A percentile compares a stretch with the other conserved stretches of the same genome.
phyloP scores from a whole-genome alignment of 2,797 vertebrate genomes.

The Epinephelus awoara region DNA sequence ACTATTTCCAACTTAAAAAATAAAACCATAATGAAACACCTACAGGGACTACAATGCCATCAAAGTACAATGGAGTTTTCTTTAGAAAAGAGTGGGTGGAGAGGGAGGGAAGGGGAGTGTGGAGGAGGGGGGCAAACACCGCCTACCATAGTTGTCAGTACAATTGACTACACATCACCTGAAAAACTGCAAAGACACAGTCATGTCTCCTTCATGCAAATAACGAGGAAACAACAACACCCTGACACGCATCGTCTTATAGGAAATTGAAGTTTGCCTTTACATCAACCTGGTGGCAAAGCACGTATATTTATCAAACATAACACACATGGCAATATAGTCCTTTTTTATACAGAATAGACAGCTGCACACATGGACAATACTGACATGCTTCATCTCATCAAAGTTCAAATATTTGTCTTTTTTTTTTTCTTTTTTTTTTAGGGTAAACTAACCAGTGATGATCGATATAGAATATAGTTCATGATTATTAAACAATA shows the following conservation, averaged over 20 bases:
- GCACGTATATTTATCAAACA: conserved; percentile 87
- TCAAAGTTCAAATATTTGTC: conserved; percentile 71
- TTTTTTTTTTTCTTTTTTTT: conserved; percentile 36
- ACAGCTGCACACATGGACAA: conserved; percentile 87
- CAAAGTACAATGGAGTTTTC: conserved; percentile 86
- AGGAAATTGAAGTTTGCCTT: conserved; percentile 81
- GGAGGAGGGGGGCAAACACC: conserved; percentile 85
- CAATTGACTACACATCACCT: conserved; percentile 98
- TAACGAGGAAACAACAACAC: conserved; percentile 94
- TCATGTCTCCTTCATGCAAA: conserved; percentile 95
- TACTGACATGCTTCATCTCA: conserved; percentile 88
- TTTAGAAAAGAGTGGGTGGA: conserved; percentile 80
- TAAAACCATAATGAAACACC: conserved; percentile 87
- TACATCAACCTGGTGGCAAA: conserved; percentile 81
- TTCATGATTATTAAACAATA: conserved; percentile 76
- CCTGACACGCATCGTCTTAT: conserved; percentile 84
- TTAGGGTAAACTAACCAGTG: conserved; percentile 69
- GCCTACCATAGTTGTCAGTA: conserved; percentile 92
- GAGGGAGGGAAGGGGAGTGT: conserved; percentile 3
- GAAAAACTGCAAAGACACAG: conserved; percentile 91
- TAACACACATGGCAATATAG: conserved; percentile 87
- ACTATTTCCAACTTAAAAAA: conserved; percentile 87
- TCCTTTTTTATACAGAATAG: conserved; percentile 85
- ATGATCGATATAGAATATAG: conserved; percentile 71
- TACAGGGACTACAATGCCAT: conserved; percentile 88